These are phyloP conservation scores for Ceratoteleas bidentatus DNA, from an alignment of 1,140 invertebrate species.

Conservation along the genomic window DNA sequence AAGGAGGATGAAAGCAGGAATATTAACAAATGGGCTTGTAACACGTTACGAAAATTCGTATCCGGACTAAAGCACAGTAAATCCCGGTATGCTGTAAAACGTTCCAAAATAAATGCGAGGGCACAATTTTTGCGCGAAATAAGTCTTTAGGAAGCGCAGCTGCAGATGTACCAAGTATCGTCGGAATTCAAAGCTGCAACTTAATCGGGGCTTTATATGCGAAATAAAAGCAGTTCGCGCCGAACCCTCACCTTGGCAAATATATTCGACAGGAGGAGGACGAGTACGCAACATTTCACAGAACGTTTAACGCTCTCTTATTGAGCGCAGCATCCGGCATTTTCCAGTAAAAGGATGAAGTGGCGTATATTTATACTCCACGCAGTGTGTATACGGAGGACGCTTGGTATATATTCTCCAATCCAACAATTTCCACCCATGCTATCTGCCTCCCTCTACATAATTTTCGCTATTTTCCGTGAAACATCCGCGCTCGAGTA, in stretches of 20 bases:
- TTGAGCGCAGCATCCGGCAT: slow-evolving; percentile 50
- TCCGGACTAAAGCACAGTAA: slow-evolving; percentile 13
- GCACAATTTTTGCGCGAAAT: slow-evolving; percentile 49
- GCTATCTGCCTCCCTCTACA: slow-evolving; percentile 55
- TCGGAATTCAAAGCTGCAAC: slow-evolving; percentile 56
- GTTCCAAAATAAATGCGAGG: slow-evolving; percentile 21
- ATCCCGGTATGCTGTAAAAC: slow-evolving; percentile 31
- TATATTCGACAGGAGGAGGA: slow-evolving; percentile 54
- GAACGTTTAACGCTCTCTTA: slow-evolving; percentile 65
- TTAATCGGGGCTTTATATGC: slow-evolving; percentile 66
- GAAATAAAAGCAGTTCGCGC: slow-evolving; percentile 62
- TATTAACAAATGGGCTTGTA: slow-evolving; percentile 33
- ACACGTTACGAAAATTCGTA: slow-evolving; percentile 48
- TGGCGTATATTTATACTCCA: slow-evolving; percentile 61
- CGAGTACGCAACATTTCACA: slow-evolving; percentile 62
- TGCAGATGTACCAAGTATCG: slow-evolving; percentile 30
- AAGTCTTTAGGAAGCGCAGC: slow-evolving; percentile 24
- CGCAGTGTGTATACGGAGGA: slow-evolving; percentile 23
- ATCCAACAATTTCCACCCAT: slow-evolving; percentile 56
- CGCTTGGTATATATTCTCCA: slow-evolving; percentile 64
- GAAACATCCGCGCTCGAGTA: slow-evolving; percentile 55
- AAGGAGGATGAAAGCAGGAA: slow-evolving; percentile 27
- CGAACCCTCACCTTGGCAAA: slow-evolving; percentile 39
- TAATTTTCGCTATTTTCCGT: slow-evolving; percentile 64
- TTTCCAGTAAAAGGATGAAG: slow-evolving; percentile 68